These are phyloP conservation scores for Augiades crinisus DNA, from an alignment of 2,888 invertebrate species.

Conservation along the genomic window DNA sequence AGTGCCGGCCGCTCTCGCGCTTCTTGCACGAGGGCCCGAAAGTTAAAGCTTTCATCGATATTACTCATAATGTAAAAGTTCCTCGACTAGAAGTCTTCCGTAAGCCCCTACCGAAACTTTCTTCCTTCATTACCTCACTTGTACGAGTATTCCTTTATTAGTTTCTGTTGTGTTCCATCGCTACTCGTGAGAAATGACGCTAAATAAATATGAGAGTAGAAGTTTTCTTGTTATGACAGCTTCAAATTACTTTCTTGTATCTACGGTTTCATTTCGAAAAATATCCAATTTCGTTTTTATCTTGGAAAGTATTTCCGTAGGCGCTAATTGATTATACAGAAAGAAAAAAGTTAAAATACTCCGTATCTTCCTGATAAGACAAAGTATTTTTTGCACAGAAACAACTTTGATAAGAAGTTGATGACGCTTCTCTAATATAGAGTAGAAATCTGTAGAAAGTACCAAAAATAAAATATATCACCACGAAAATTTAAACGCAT, in stretches of 20 bases:
- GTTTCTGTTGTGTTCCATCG: constrained; percentile 29
- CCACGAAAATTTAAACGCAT: too few species aligned
- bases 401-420: background rate
- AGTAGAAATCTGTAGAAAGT: background rate
- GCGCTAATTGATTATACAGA: background rate
- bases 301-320: background rate
- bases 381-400: background rate
- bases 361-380: background rate
- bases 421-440: background rate
- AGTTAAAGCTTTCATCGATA: constrained; percentile 58
- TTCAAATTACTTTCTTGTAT: background rate
- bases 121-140: constrained; percentile 44
- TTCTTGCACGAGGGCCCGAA: constrained; percentile 46
- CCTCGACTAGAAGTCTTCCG: constrained; percentile 56
- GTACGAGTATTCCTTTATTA: constrained; percentile 43
- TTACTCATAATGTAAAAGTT: constrained; percentile 64
- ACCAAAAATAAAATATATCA: background rate
- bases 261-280: too few species aligned
- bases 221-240: background rate
- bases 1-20: constrained; percentile 45
- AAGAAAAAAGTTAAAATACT: background rate
- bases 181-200: constrained; percentile 6
- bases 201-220: background rate
- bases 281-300: too few species aligned
- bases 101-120: constrained; percentile 59